Evolutionary conservation across 2,888 invertebrate species (phyloP), one percentile per base, ranked within the genome.

Genomic region (Agrilus biguttatus): DNA sequence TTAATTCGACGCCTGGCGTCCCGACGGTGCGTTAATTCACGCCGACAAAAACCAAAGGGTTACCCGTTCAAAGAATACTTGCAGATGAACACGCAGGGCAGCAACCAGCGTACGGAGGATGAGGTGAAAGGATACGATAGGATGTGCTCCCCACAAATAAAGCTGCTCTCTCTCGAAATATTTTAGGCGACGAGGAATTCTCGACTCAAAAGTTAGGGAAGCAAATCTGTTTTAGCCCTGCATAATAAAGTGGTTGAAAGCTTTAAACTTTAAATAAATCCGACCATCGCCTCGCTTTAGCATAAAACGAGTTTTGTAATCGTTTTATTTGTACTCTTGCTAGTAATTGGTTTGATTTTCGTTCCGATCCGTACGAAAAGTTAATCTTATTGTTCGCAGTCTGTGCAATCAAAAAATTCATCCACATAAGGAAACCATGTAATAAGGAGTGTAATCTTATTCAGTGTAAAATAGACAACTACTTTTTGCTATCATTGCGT

Each of bases 31-130:
- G 54, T 53, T 57, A 57, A 56, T 55, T 55, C 53, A 52, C 45
- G 49, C 51, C 52, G 48, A 51, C 49, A 56, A 58, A 59, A 59
- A 56, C 55, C 53, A 55, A 57, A 58, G 55, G 58, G 57, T 55
- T 54, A 10, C 28, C 28, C 52, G 45, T 51, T 59, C 59, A 58
- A 59, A 59, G 58, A 28, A 28, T 28, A 57, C 56, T 57, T 57
- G 59, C 56, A 58, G 57, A 59, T 59, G 50, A 28, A 28, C 28
- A 10, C 51, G 52, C 46, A 40, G 48, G 47, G 51, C 50, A 45
- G 46, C 41, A 40, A 42, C 48, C 42, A 28, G 28, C 28, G 8
- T 28, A 28, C 28, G 10, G 4, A 28, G 28, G 10, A 28, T 28
- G 28, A 28, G 28, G 28, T 28, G 28, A 28, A 28, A 28, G 28